Evolutionary conservation across 2,797 vertebrate genomes (phyloP).

Genomic region (Typhlichthys subterraneus): DNA sequence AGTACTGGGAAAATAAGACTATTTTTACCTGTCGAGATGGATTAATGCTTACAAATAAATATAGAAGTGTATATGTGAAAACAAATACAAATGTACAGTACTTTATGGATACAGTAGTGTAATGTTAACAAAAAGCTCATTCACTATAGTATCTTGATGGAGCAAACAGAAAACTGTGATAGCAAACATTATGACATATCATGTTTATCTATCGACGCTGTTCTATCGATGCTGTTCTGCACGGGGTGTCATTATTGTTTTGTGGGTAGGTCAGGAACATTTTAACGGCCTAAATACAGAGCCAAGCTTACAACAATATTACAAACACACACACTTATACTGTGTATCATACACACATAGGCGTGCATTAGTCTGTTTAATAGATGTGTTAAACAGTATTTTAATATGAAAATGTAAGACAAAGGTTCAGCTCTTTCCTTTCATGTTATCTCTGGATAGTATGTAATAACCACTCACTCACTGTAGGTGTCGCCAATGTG

Average conservation of each 20-base stretch:
- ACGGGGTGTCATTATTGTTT: conserved; percentile 19
- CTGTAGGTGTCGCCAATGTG: not conserved
- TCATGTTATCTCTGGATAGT: no score
- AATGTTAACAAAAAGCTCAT: not conserved
- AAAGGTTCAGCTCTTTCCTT: not conserved
- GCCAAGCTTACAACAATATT: conserved; percentile 16
- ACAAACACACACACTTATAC: no score
- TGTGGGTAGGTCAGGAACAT: conserved; percentile 33
- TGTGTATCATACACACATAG: no score
- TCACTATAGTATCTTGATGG: not conserved
- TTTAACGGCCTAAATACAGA: conserved; percentile 17
- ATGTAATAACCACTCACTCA: not conserved
- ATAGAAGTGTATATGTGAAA: no score
- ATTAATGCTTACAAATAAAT: no score
- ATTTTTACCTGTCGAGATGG: conserved; percentile 8
- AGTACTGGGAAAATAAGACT: conserved; percentile 3
- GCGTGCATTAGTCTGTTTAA: no score
- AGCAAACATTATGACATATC: conserved; percentile 2
- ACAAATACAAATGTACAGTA: not conserved
- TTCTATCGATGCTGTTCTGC: conserved; percentile 23
- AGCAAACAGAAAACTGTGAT: not conserved
- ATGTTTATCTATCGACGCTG: conserved; percentile 18
- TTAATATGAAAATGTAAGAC: not conserved
- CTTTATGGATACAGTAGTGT: not conserved
- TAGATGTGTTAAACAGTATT: no score